These are phyloP conservation scores for Euplagia quadripunctaria DNA, from an alignment of 2,888 invertebrate genomes.

Conservation along the genomic window DNA sequence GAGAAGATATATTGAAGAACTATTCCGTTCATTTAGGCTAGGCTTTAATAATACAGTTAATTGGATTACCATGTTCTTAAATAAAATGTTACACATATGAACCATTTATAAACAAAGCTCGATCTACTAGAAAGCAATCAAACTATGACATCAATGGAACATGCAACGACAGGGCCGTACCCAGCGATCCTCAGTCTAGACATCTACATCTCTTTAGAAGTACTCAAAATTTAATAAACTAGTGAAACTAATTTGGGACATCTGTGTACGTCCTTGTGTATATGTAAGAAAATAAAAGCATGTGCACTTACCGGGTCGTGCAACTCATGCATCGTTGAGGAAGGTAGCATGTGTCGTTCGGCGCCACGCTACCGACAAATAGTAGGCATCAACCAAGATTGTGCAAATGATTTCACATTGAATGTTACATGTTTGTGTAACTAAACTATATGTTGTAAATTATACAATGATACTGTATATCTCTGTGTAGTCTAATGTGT, in stretches of 20 bases:
- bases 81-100: conserved; percentile 47
- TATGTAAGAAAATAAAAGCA: conserved; percentile 45
- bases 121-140: conserved; percentile 71
- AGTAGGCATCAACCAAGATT: conserved; percentile 67
- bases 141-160: conserved; percentile 65
- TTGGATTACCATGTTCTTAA: conserved; percentile 41
- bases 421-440: conserved; percentile 7
- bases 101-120: conserved; percentile 59
- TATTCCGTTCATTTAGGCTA: conserved; percentile 33
- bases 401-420: conserved; percentile 39
- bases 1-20: conserved; percentile 31
- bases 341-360: conserved; percentile 86
- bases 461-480: conserved; percentile 6
- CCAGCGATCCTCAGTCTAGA: conserved; percentile 37
- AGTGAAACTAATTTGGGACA: conserved; percentile 30
- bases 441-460: background rate
- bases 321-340: conserved; percentile 87
- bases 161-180: conserved; percentile 60
- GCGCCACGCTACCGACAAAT: conserved; percentile 84
- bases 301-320: conserved; percentile 87
- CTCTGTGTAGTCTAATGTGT: conserved; percentile 1
- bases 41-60: conserved; percentile 34
- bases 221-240: background rate
- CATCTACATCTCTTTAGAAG: conserved; percentile 9
- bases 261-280: conserved; percentile 53